Base-by-base conservation (phyloP, 1,140 invertebrate genomes). In the Drusus annulatus region DNA sequence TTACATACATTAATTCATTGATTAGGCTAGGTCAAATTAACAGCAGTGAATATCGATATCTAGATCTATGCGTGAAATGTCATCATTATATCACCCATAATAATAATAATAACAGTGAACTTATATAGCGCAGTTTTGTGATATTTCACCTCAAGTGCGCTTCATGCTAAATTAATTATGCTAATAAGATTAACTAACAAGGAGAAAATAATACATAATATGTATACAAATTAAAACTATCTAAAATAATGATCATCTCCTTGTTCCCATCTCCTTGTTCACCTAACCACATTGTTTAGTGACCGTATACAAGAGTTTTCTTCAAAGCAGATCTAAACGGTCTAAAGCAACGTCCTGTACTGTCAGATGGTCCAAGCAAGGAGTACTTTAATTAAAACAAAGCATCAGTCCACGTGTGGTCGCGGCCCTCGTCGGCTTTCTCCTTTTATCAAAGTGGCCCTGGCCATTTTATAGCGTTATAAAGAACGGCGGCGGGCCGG, bases 381-480 rank as follows among this genome's bases (percentile, higher is more conserved):
- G 4, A 56, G 54, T 56, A 17, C 54, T 21, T 21, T 15, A 65
- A 50, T 51, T 17, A 23, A 69, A 69, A 8, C 4, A 63, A 77
- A 63, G 17, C 23, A 21, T 23, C 25, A 56, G 73, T 63, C 75
- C 56, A 63, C 60, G 75, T 63, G 75, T 77, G 60, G 73, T 77
- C 54, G 25, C 36, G 60, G 21, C 28, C n/a, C 16, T 36, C 17
- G 65, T 69, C 65, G 65, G 65, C 65, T 69, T 69, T 69, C 65
- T 56, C 73, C 50, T 17, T 36, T 16, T 65, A 51, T 62, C 78
- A 79, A 79, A 79, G 78, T 69, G 78, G 19, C 17, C 62, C 21
- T 36, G 16, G 56, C 78, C 31, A 79, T 79, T 79, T 79, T 73
- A 79, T 79, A 73, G 78, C 76, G 65, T 69, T 69, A 69, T 69